phyloP scores from a whole-genome alignment of 1,140 invertebrate genomes.

The Semibalanus balanoides region DNA sequence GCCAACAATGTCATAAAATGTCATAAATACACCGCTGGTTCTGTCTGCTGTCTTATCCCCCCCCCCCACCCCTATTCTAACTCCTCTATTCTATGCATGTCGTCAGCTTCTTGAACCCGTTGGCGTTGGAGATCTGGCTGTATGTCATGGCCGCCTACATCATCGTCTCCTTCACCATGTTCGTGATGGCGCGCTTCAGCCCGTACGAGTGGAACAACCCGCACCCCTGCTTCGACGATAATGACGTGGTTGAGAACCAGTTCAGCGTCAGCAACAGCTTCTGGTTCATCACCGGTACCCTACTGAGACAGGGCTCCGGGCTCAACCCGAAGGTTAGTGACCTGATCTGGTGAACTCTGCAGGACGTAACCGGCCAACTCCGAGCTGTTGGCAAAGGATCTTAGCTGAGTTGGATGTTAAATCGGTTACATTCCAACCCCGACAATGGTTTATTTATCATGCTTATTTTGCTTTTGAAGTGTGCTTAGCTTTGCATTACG shows the following conservation, averaged over 20 bases:
- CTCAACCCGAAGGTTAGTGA: slow-evolving; percentile 70
- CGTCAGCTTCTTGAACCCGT: slow-evolving; percentile 67
- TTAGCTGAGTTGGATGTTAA: no score
- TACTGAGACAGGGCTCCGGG: slow-evolving; percentile 78
- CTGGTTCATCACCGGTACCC: slow-evolving; percentile 91
- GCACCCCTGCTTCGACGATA: slow-evolving; percentile 68
- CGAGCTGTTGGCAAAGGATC: no score
- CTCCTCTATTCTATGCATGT: background rate
- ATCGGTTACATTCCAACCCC: no score
- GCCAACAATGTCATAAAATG: no score
- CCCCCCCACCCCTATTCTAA: slow-evolving; percentile 3
- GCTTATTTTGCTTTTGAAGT: no score
- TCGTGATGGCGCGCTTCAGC: slow-evolving; percentile 90
- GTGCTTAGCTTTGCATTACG: no score
- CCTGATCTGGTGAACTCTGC: no score
- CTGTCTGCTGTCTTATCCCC: background rate
- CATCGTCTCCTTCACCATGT: slow-evolving; percentile 81
- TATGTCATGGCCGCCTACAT: slow-evolving; percentile 89
- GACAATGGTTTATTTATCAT: no score
- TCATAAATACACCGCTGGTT: background rate
- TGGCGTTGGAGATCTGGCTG: slow-evolving; percentile 89
- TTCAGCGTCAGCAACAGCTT: slow-evolving; percentile 85
- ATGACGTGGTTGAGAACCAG: slow-evolving; percentile 67
- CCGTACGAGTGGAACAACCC: slow-evolving; percentile 94
- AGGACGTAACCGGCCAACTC: no score